Percentiles rank a stretch among this genome's conserved stretches.
Conservation (phyloP, 2,888 invertebrate species). For the Conistra vaccinii region DNA sequence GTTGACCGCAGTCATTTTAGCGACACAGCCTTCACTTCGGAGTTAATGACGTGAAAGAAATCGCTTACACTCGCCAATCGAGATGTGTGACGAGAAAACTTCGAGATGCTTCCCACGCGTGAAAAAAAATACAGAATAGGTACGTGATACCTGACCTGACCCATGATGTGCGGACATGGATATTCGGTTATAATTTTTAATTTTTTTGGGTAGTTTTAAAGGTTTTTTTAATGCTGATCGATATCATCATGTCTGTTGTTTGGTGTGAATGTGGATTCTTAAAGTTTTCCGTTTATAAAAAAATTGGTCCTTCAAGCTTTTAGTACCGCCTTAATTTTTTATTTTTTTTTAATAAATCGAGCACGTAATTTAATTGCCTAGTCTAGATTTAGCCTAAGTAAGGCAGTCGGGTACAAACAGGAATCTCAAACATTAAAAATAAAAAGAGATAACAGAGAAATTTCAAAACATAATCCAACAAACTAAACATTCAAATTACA, state of each 20-base stretch:
- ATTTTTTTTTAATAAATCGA: too few relatives aligned
- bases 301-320: not conserved
- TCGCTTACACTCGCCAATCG: conserved; percentile 51
- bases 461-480: conserved; percentile 5
- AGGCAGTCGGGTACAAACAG: not conserved
- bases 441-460: not conserved
- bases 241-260: not conserved
- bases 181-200: conserved; percentile 44
- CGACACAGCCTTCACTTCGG: conserved; percentile 50
- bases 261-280: not conserved
- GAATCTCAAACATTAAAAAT: not conserved
- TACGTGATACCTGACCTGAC: conserved; percentile 34
- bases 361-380: not conserved
- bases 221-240: not conserved
- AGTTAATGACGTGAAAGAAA: conserved; percentile 63
- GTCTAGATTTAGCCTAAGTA: not conserved
- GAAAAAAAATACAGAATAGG: conserved; percentile 43
- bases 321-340: too few relatives aligned
- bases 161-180: conserved; percentile 32
- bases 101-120: conserved; percentile 53
- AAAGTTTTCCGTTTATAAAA: not conserved
- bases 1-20: conserved; percentile 61
- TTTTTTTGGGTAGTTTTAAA: not conserved
- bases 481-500: conserved; percentile 35
- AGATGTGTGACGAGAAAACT: conserved; percentile 28